Evolutionary conservation across 2,113 vertebrate genomes (phyloP), one percentile per base, ranked within the genome.

Genomic region (Hippocampus zosterae): DNA sequence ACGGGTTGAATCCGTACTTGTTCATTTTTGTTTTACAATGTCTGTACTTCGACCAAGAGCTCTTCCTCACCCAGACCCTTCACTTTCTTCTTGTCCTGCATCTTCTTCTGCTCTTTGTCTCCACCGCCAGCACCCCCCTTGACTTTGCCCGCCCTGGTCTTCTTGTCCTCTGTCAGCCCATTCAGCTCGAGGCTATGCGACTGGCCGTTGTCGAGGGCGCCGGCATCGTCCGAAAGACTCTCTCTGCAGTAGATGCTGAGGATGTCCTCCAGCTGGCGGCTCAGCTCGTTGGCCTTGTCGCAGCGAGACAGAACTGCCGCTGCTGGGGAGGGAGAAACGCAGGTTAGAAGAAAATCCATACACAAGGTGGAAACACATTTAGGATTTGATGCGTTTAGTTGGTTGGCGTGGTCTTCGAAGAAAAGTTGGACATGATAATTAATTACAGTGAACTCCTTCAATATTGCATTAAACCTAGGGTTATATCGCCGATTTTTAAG

Each of bases 241-340:
- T 93, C 94, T 78, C 93, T 86, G 13, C 95, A 98, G 88, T 98
- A 99, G 0, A 95, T 98, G 89, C 84, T 98, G 53, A 99, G 81
- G 87, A 99, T 98, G 82, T 98, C 96, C 89, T 99, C 96, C 27
- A 99, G 82, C 84, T 98, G 95, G 40, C 96, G 82, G 84, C 95
- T 98, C 60, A 99, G 92, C 85, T 96, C 95, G 68, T 98, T 96
- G 0, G 94, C 96, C 80, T 97, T 92, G 80, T 98, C 96, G 1
- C 91, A 75, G 10, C 90, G 82, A 33, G 83, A 67, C 57, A 70
- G 65, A 0, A 66, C 40, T 1, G 76, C 80, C 18, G 67, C 78
- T 63, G 78, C 82, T 41, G 37, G 21, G 25, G 50, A 68, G 9
- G 19, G 2, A 61, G 12, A 57, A 29, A 0, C 4, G 7, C 25